phyloP scores from a whole-genome alignment of 2,888 invertebrate species.

The Fissipunctia ypsillon region DNA sequence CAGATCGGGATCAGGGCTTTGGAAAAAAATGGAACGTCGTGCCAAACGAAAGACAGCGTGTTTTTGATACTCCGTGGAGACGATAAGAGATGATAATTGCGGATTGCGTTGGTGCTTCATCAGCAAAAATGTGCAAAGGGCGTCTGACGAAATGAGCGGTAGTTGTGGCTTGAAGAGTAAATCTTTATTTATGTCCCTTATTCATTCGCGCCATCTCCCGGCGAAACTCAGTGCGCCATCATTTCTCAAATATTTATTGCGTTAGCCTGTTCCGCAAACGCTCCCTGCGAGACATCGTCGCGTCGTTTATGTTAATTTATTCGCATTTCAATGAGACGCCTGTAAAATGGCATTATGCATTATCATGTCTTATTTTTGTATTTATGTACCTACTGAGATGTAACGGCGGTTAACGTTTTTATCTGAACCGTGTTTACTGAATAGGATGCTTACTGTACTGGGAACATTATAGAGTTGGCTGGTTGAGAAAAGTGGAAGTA shows the following conservation, averaged over 20 bases:
- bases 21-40: constrained; percentile 64
- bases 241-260: constrained; percentile 84
- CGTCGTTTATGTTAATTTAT: constrained; percentile 87
- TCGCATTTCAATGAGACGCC: constrained; percentile 85
- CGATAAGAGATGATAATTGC: constrained; percentile 53
- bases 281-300: constrained; percentile 74
- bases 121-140: constrained; percentile 44
- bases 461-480: constrained; percentile 16
- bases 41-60: constrained; percentile 29
- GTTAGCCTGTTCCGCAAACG: constrained; percentile 76
- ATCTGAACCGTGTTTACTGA: constrained; percentile 51
- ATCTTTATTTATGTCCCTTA: constrained; percentile 77
- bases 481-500: constrained; percentile 30
- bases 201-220: constrained; percentile 69
- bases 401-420: constrained; percentile 70
- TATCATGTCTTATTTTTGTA: constrained; percentile 81
- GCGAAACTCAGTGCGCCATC: constrained; percentile 74
- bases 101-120: constrained; percentile 42
- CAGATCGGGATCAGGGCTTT: constrained; percentile 73
- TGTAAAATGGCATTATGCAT: constrained; percentile 82
- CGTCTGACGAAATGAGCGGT: constrained; percentile 31
- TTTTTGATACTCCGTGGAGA: constrained; percentile 46
- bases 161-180: constrained; percentile 70
- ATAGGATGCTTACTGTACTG: constrained; percentile 27
- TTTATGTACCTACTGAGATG: constrained; percentile 70